Evolutionary conservation across 2,113 vertebrate genomes (phyloP).

Genomic region (Clarias batrachus): DNA sequence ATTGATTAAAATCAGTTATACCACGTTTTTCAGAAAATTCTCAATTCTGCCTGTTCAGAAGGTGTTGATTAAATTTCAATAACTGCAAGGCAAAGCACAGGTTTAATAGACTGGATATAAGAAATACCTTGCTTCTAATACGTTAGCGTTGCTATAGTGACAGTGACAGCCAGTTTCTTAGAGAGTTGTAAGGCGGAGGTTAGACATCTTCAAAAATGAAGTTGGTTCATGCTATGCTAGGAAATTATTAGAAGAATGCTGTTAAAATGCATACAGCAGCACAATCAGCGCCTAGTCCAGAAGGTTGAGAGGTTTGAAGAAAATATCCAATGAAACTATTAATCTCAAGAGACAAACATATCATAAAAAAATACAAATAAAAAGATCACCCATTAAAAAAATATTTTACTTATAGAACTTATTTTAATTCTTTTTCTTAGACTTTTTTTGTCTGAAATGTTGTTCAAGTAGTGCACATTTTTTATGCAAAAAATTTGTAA

Average conservation of each 20-base stretch:
- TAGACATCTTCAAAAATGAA: neutral
- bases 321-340: neutral
- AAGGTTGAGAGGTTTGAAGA: no score
- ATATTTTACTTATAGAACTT: neutral
- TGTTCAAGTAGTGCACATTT: neutral
- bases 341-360: neutral
- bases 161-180: neutral
- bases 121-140: neutral
- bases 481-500: neutral
- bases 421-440: neutral
- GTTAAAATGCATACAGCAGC: neutral
- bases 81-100: neutral
- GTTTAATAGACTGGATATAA: neutral
- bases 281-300: neutral
- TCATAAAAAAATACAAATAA: neutral
- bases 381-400: neutral
- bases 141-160: neutral
- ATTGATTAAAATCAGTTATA: neutral
- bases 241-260: neutral
- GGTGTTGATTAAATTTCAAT: neutral
- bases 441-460: neutral
- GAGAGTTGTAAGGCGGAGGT: neutral
- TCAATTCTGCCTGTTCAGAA: neutral
- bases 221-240: neutral
- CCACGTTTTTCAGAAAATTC: neutral